A percentile compares a stretch with the other conserved stretches of the same genome.
Conservation (phyloP, 2,888 invertebrate species). For the Xanthorhoe designata region DNA sequence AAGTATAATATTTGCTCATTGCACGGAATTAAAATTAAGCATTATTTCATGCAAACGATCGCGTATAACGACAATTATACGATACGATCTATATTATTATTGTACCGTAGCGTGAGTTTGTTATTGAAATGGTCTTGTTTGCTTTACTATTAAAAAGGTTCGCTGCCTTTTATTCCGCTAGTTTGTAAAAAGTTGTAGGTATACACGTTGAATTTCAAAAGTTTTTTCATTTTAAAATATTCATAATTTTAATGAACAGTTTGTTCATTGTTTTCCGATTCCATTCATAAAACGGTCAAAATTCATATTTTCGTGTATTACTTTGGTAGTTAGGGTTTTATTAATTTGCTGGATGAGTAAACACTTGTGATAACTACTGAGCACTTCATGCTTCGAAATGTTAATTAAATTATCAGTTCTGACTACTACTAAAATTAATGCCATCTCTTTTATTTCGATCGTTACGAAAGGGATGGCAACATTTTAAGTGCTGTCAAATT, state of each 20-base stretch:
- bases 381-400: too few relatives aligned
- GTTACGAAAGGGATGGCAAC: too few relatives aligned
- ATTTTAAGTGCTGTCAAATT: too few relatives aligned
- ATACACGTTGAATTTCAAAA: neutral
- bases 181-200: slow-evolving; percentile 3
- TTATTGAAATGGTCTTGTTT: slow-evolving; percentile 59
- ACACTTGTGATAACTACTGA: too few relatives aligned
- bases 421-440: too few relatives aligned
- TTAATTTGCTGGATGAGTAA: too few relatives aligned
- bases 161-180: slow-evolving; percentile 10
- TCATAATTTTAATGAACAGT: neutral
- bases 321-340: neutral
- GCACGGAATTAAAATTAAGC: slow-evolving; percentile 79
- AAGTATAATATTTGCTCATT: slow-evolving; percentile 73
- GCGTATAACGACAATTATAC: slow-evolving; percentile 45
- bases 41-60: slow-evolving; percentile 80
- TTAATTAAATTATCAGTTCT: too few relatives aligned
- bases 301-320: neutral
- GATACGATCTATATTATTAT: slow-evolving; percentile 32
- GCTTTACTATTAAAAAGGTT: slow-evolving; percentile 42
- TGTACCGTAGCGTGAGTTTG: slow-evolving; percentile 50
- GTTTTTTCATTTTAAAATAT: neutral
- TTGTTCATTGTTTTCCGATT: neutral
- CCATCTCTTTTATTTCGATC: too few relatives aligned
- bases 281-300: neutral